phyloP scores from a whole-genome alignment of 2,888 invertebrate species.

The Tridacna gigas region DNA sequence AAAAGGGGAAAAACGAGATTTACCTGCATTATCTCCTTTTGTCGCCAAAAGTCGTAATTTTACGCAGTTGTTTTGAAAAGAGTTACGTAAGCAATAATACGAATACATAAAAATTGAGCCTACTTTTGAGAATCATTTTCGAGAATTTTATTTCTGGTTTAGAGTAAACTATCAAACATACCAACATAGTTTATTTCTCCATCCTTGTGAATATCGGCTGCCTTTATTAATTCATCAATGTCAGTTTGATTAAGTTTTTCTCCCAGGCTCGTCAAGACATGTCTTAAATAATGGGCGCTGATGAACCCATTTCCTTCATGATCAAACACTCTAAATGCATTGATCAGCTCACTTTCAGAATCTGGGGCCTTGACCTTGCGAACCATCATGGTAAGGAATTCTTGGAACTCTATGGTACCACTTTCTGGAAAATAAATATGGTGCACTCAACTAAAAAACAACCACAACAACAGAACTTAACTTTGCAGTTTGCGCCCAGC shows the following conservation, averaged over 20 bases:
- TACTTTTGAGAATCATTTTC: too few species aligned
- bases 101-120: too few species aligned
- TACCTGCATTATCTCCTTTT: too few species aligned
- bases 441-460: too few species aligned
- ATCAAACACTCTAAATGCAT: constrained; percentile 99
- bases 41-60: too few species aligned
- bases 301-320: constrained; percentile 99
- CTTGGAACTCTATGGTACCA: constrained; percentile 99
- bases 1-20: too few species aligned
- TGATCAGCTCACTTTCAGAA: constrained; percentile 99
- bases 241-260: constrained; percentile 99
- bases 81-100: too few species aligned
- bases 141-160: too few species aligned
- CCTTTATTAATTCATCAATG: constrained; percentile 99
- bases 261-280: constrained; percentile 99
- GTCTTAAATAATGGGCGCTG: constrained; percentile 98
- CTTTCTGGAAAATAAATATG: constrained; percentile 89
- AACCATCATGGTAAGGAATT: constrained; percentile 99
- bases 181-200: constrained; percentile 99
- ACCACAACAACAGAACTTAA: too few species aligned
- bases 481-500: too few species aligned
- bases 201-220: constrained; percentile 99
- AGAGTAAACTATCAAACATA: constrained; percentile 46
- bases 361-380: constrained; percentile 99
- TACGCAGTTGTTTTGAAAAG: too few species aligned